A percentile compares a stretch with the other conserved stretches of the same genome.
These are phyloP conservation scores for Seira musarum DNA, from an alignment of 2,888 invertebrate species.

Conservation along the genomic window DNA sequence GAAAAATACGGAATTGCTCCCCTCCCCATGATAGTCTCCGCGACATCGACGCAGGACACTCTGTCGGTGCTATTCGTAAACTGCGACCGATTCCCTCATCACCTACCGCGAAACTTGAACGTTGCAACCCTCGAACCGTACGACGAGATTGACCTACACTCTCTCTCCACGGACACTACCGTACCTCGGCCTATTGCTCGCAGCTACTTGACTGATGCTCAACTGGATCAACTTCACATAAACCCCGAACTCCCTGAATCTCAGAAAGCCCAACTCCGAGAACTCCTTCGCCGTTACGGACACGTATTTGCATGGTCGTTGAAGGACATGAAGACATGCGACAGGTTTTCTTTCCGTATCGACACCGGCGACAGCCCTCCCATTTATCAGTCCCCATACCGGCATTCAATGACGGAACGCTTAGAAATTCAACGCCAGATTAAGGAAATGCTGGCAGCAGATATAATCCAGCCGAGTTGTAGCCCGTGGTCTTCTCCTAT, in stretches of 20 bases:
- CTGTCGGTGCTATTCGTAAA: no score
- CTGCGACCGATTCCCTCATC: no score
- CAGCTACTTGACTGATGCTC: conserved; percentile 15
- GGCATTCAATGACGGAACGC: neutral
- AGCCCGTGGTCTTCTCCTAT: conserved; percentile 36
- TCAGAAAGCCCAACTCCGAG: neutral
- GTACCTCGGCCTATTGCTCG: no score
- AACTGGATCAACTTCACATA: neutral
- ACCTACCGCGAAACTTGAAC: no score
- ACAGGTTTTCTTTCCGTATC: neutral
- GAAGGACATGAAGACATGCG: neutral
- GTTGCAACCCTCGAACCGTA: no score
- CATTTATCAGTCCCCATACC: neutral
- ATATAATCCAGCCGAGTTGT: neutral
- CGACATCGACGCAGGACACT: no score
- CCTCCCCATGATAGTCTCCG: no score
- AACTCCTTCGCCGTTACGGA: neutral
- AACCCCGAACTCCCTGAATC: neutral
- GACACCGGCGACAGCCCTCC: neutral
- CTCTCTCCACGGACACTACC: no score
- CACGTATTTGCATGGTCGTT: neutral
- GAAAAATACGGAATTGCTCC: no score
- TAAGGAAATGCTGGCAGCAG: neutral
- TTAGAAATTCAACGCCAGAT: conserved; percentile 14
- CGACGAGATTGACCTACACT: no score